Evolutionary conservation across 2,888 invertebrate species (phyloP).

Genomic region (Cremastobaeus sp.): DNA sequence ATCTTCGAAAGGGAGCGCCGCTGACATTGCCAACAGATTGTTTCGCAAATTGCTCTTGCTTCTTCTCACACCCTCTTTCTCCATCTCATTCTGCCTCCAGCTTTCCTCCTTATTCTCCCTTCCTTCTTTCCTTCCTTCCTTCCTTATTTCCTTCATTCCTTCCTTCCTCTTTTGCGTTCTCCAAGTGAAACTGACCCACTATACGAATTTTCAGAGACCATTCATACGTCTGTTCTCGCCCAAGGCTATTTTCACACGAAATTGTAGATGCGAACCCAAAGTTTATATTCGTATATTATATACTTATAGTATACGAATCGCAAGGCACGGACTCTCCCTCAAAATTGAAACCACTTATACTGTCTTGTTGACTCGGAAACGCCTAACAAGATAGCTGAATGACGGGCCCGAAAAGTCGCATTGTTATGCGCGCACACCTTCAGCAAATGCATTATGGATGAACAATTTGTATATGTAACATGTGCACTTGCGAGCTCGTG

Average conservation of each 20-base stretch:
- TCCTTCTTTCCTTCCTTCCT: background rate
- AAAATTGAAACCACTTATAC: slow-evolving; percentile 13
- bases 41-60: background rate
- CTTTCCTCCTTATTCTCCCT: background rate
- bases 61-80: background rate
- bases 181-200: slow-evolving; percentile 48
- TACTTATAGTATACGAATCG: too few relatives aligned
- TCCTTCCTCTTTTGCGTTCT: background rate
- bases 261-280: slow-evolving; percentile 17
- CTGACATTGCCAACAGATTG: slow-evolving; percentile 12
- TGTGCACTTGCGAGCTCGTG: slow-evolving; percentile 13
- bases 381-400: slow-evolving; percentile 4
- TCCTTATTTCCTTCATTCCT: background rate
- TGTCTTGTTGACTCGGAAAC: slow-evolving; percentile 3
- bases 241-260: too few relatives aligned
- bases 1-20: slow-evolving; percentile 37
- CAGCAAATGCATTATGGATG: slow-evolving; percentile 43
- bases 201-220: slow-evolving; percentile 34
- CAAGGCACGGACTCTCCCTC: too few relatives aligned
- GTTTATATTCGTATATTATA: too few relatives aligned
- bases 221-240: slow-evolving; percentile 19
- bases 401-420: slow-evolving; percentile 4
- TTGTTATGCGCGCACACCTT: slow-evolving; percentile 24
- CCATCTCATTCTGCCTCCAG: background rate
- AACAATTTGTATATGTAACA: slow-evolving; percentile 47